Evolutionary conservation across 2,888 invertebrate genomes (phyloP).

Genomic region (Pristionchus mayeri): DNA sequence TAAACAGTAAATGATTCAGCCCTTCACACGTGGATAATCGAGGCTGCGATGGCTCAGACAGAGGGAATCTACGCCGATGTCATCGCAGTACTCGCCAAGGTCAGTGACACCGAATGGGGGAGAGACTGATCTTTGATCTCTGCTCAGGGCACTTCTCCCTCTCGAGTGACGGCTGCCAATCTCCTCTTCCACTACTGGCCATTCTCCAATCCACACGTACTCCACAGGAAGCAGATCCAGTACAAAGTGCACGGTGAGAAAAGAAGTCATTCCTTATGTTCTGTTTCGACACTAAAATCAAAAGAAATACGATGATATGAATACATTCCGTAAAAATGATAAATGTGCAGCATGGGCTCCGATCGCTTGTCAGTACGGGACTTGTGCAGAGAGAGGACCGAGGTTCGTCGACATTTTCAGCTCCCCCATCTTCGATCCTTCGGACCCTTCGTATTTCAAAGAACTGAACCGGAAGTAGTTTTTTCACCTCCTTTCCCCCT

Average conservation of each 20-base stretch:
- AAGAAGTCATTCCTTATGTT: not conserved
- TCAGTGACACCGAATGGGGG: no score
- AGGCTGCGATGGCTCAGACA: conserved; percentile 95
- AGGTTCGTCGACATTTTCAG: conserved; percentile 56
- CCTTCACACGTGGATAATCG: conserved; percentile 94
- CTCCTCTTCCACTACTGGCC: conserved; percentile 99
- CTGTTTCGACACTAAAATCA: no score
- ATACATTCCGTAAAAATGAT: not conserved
- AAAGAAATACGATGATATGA: not conserved
- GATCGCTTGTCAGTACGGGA: conserved; percentile 63
- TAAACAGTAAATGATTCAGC: conserved; percentile 80
- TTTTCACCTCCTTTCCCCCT: not conserved
- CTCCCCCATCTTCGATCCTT: no score
- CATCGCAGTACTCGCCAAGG: conserved; percentile 50
- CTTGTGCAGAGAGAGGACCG: conserved; percentile 66
- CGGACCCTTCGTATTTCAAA: not conserved
- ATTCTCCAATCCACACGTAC: conserved; percentile 92
- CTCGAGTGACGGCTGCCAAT: conserved; percentile 94
- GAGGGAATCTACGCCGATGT: conserved; percentile 84
- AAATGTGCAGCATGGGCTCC: conserved; percentile 58
- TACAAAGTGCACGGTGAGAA: conserved; percentile 86
- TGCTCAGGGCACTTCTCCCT: conserved; percentile 88
- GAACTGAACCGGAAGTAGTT: not conserved
- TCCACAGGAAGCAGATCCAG: conserved; percentile 89
- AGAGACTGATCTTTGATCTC: conserved; percentile 21